A percentile compares a stretch with the other conserved stretches of the same genome.
phyloP scores from a whole-genome alignment of 1,140 invertebrate species.

The Lamellibrachia luymesi region DNA sequence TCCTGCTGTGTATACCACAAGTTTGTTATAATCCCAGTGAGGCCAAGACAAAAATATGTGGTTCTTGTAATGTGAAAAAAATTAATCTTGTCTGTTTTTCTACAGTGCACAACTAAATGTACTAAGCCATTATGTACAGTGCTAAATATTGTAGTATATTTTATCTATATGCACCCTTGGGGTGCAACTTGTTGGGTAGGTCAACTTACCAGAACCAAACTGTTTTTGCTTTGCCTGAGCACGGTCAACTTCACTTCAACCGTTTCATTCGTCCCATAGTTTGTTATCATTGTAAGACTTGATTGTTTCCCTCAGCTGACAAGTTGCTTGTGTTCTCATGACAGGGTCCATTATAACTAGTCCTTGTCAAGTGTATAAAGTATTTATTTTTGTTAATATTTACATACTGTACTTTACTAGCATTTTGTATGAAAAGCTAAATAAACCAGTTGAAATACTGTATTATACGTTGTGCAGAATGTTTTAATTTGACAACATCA shows the following conservation, averaged over 20 bases:
- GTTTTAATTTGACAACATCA: neutral
- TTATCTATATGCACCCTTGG: neutral
- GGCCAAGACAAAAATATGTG: no score
- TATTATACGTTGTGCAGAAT: neutral
- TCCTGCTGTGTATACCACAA: neutral
- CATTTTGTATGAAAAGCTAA: neutral
- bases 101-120: neutral
- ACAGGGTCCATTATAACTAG: neutral
- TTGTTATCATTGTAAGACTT: neutral
- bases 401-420: constrained; percentile 1
- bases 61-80: no score
- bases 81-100: neutral
- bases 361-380: neutral
- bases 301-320: neutral
- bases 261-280: neutral
- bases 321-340: neutral
- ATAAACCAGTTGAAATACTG: neutral
- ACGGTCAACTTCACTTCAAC: neutral
- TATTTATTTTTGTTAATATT: constrained; percentile 6
- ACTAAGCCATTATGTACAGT: neutral
- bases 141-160: neutral
- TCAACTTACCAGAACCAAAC: neutral
- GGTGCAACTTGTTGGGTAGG: neutral
- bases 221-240: neutral
- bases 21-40: neutral